Evolutionary conservation across 2,888 invertebrate genomes (phyloP).

Genomic region (Timandra comae): DNA sequence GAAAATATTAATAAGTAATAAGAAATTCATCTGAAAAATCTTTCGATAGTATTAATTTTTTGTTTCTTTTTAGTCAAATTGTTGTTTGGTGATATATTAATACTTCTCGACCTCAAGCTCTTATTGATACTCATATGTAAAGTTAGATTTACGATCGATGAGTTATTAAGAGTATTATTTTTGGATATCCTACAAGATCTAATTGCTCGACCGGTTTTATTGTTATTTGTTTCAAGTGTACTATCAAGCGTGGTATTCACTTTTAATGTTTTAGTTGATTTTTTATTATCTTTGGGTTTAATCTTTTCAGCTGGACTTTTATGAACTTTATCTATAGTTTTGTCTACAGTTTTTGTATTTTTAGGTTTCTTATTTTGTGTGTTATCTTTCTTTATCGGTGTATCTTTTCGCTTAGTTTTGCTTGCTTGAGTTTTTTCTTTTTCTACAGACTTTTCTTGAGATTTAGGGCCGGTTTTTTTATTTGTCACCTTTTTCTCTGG

Average conservation of each 20-base stretch:
- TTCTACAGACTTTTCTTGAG: neutral
- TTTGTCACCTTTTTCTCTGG: neutral
- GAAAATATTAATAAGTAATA: no score
- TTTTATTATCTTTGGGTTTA: constrained; percentile 8
- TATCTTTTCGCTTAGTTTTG: no score
- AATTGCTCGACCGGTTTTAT: constrained; percentile 18
- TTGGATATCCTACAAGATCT: constrained; percentile 22
- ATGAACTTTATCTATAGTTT: constrained; percentile 1
- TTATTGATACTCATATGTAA: constrained; percentile 5
- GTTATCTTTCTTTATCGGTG: no score
- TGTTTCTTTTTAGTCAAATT: no score
- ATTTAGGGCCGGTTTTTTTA: constrained; percentile 7
- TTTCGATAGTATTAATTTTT: no score
- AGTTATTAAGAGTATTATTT: constrained; percentile 11
- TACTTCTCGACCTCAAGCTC: constrained; percentile 10
- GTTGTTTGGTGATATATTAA: neutral
- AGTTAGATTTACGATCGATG: constrained; percentile 12
- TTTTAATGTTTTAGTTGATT: constrained; percentile 1
- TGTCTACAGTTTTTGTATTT: constrained; percentile 1
- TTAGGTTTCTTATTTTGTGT: no score
- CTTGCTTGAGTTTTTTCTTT: no score
- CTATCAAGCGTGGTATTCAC: neutral
- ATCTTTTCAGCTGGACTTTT: constrained; percentile 12
- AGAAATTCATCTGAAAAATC: no score
- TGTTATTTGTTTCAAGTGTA: constrained; percentile 13